These are phyloP conservation scores for Hycleus phaleratus DNA, from an alignment of 1,140 invertebrate genomes.

Conservation along the genomic window DNA sequence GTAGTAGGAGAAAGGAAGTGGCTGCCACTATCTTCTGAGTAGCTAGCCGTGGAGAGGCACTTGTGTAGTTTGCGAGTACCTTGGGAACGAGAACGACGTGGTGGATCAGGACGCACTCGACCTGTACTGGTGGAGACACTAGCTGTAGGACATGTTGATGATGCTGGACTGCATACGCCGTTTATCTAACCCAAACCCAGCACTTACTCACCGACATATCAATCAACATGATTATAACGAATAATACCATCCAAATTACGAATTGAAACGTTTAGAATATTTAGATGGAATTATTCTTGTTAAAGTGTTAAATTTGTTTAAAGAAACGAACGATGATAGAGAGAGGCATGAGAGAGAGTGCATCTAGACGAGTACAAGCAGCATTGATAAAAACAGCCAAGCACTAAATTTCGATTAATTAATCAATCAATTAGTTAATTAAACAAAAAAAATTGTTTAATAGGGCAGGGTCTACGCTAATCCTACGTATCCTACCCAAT, in stretches of 20 bases:
- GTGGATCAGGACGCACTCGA: conserved; percentile 38
- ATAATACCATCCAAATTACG: not conserved
- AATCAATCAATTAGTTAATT: not conserved
- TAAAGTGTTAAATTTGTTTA: too few species aligned
- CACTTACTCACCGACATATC: conserved; percentile 21
- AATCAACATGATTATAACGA: not conserved
- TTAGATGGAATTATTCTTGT: not conserved
- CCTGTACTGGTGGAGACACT: conserved; percentile 33
- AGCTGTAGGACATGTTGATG: conserved; percentile 28
- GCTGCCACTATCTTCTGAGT: conserved; percentile 53
- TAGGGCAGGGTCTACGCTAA: conserved; percentile 20
- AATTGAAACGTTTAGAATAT: not conserved
- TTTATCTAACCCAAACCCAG: conserved; percentile 36
- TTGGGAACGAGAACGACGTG: conserved; percentile 71
- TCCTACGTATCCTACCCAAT: conserved; percentile 44
- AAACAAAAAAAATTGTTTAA: not conserved
- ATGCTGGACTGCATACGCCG: conserved; percentile 40
- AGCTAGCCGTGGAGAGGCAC: conserved; percentile 73
- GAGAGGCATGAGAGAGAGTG: conserved; percentile 5
- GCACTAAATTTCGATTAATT: not conserved
- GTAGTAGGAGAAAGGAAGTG: conserved; percentile 25
- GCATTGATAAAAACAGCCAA: not conserved
- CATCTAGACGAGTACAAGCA: conserved; percentile 30
- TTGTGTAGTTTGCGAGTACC: conserved; percentile 84
- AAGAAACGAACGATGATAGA: not conserved